Evolutionary conservation across 2,797 vertebrate species (phyloP).

Genomic region (Heteromormyrus szaboi): DNA sequence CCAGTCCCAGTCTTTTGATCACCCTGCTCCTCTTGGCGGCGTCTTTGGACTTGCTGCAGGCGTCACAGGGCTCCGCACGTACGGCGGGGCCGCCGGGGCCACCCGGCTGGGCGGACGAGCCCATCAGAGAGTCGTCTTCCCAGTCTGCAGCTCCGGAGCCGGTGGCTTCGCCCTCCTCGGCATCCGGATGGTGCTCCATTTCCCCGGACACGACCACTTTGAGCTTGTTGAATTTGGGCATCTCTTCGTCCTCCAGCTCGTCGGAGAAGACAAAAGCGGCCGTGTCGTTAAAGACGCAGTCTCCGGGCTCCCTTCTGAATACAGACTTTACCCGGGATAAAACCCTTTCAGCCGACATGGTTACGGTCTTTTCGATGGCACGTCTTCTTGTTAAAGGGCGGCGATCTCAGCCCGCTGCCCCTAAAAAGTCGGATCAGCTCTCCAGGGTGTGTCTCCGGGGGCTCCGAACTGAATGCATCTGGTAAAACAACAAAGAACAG

Average conservation of each 20-base stretch:
- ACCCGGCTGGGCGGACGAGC: conserved; percentile 66
- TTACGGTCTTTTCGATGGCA: neutral
- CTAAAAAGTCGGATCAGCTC: neutral
- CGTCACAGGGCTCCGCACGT: conserved; percentile 69
- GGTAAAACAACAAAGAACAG: neutral
- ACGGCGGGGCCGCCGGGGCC: conserved; percentile 46
- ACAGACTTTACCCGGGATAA: conserved; percentile 54
- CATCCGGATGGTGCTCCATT: conserved; percentile 56
- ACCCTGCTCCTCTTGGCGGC: conserved; percentile 60
- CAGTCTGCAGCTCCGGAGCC: conserved; percentile 48
- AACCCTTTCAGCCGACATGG: conserved; percentile 57
- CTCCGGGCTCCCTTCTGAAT: conserved; percentile 56
- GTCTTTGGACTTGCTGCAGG: conserved; percentile 69
- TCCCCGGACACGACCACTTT: conserved; percentile 84
- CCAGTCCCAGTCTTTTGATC: conserved; percentile 73
- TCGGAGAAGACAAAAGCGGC: conserved; percentile 77
- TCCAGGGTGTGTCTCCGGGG: neutral
- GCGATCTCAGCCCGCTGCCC: neutral
- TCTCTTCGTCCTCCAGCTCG: conserved; percentile 70
- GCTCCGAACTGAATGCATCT: neutral
- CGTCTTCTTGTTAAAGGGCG: neutral
- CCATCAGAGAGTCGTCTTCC: conserved; percentile 55
- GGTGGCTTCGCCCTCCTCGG: conserved; percentile 21
- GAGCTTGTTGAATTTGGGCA: conserved; percentile 76
- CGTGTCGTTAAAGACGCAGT: conserved; percentile 76